A percentile compares a stretch with the other conserved stretches of the same genome.
phyloP scores from a whole-genome alignment of 2,113 vertebrate genomes.

The Chinchilla lanigera region DNA sequence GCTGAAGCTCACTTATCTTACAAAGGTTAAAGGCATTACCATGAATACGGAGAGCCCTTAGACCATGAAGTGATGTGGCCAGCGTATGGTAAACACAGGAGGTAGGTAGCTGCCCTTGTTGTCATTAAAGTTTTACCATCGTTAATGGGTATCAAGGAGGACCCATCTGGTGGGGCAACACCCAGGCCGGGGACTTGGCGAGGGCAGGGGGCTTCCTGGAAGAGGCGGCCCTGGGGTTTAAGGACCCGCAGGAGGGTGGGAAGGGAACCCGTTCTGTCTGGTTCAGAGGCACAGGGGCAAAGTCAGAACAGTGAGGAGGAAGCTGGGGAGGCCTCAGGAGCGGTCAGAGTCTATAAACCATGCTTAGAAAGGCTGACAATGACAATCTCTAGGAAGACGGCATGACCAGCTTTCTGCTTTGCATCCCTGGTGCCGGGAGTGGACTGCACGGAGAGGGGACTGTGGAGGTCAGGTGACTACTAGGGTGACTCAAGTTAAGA shows the following conservation, averaged over 20 bases:
- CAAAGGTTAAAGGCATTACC: not conserved
- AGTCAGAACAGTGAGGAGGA: not conserved
- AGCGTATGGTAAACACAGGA: accelerated
- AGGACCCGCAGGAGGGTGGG: not conserved
- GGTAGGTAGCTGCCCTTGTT: no score
- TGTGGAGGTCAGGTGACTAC: no score
- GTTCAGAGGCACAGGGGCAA: not conserved
- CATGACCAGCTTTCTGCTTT: not conserved
- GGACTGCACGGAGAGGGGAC: not conserved
- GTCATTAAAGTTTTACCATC: not conserved
- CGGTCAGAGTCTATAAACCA: not conserved
- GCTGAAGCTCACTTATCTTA: not conserved
- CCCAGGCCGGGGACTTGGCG: not conserved
- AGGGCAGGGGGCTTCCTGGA: not conserved
- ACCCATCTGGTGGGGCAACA: not conserved
- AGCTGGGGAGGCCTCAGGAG: not conserved
- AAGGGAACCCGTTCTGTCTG: not conserved
- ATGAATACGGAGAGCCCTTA: not conserved
- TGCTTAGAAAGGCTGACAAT: not conserved
- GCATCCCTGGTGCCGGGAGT: not conserved
- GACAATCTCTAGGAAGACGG: not conserved
- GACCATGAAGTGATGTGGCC: not conserved
- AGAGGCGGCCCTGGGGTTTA: not conserved
- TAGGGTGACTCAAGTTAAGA: accelerated
- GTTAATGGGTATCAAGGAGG: not conserved